These are phyloP conservation scores for Apodemus sylvaticus DNA, from an alignment of 2,113 vertebrate genomes.

Conservation along the genomic window DNA sequence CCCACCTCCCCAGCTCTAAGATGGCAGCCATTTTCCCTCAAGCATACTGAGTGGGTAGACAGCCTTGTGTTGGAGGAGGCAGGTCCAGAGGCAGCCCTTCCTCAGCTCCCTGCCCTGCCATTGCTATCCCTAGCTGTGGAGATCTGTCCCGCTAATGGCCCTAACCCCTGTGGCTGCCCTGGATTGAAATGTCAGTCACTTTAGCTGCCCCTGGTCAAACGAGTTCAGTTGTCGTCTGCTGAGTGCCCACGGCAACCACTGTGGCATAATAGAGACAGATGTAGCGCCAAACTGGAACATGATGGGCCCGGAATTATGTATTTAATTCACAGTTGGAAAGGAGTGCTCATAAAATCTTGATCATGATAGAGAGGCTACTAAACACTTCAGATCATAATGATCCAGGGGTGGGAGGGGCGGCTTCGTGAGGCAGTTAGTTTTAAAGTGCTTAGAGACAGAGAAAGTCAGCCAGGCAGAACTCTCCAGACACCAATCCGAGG, in stretches of 20 bases:
- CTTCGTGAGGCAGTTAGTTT: slow-evolving; percentile 83
- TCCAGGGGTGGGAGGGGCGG: slow-evolving; percentile 76
- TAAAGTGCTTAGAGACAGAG: slow-evolving; percentile 80
- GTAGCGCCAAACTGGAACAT: not conserved
- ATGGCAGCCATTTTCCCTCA: not conserved
- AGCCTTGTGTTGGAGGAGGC: rapidly evolving
- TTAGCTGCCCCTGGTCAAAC: slow-evolving; percentile 54
- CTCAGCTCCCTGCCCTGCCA: rapidly evolving
- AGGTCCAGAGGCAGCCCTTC: not conserved
- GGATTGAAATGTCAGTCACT: slow-evolving; percentile 64
- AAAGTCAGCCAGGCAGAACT: slow-evolving; percentile 68
- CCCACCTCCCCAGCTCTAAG: not conserved
- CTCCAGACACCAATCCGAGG: slow-evolving; percentile 77
- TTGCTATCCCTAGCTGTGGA: not conserved
- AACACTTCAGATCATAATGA: slow-evolving; percentile 82
- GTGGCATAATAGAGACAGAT: slow-evolving; percentile 75
- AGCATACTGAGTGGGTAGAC: not conserved
- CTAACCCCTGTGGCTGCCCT: not conserved
- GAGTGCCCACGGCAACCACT: slow-evolving; percentile 46
- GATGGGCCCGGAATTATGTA: slow-evolving; percentile 78
- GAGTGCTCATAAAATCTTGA: slow-evolving; percentile 84
- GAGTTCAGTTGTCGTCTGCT: slow-evolving; percentile 47
- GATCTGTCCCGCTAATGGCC: not conserved
- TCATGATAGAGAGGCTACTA: slow-evolving; percentile 83
- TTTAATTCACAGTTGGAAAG: slow-evolving; percentile 81